Base-by-base conservation (phyloP, 1,140 invertebrate species). In the Melitaea cinxia region DNA sequence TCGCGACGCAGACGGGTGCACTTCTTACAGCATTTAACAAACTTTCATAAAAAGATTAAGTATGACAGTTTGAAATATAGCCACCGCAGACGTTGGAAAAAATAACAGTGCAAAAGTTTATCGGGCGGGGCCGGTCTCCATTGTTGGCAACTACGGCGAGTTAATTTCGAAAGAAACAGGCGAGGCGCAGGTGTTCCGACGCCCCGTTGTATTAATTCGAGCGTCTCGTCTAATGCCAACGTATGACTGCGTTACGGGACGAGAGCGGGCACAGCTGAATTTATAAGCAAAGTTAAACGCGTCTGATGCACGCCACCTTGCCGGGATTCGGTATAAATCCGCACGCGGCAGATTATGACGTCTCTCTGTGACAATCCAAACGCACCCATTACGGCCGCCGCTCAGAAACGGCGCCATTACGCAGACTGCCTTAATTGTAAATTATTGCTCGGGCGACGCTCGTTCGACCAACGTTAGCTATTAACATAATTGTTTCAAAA, bases 31-130 rank as follows among this genome's bases (percentile, higher is more conserved):
- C 78, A 69, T 87, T 89, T 86, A 86, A 82, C 83, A 80, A 89
- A 91, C 86, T 91, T 88, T 88, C 86, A 90, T 89, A 91, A 89
- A 91, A 88, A 91, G 88, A 91, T 91, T 91, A 91, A 89, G 75
- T 89, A 87, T 88, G 88, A 88, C 88, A 91, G 81, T 91, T 88
- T 89, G 88, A 91, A 91, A 91, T 91, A 91, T 91, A 79, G 88
- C 86, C 79, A 75, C 82, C 78, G 83, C 77, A 83, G 80, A 77
- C 72, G 77, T 71, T 70, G 75, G 75, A 80, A 88, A 85, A 82
- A 88, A 88, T 78, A 84, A 85, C 77, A 78, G 77, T 72, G 76
- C 81, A 85, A 82, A 85, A 85, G 58, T 86, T 82, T 78, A 68
- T 69, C 80, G 75, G 77, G 76, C 73, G 69, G 62, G 67, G 70